phyloP scores from a whole-genome alignment of 2,113 vertebrate genomes.

The Istiophorus platypterus region DNA sequence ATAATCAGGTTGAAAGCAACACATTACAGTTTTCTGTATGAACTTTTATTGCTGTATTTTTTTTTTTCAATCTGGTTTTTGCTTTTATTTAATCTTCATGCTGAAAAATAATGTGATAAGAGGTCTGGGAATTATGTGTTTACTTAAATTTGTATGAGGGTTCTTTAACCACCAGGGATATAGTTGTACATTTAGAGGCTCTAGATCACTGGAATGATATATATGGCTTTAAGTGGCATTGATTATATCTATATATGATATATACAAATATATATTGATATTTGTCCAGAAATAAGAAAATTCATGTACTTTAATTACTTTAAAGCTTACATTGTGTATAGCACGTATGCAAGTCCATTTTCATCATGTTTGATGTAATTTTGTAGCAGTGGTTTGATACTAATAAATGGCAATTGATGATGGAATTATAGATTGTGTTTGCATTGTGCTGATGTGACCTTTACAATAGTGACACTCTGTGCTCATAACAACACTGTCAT shows the following conservation, averaged over 20 bases:
- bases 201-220: slow-evolving; percentile 86
- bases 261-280: slow-evolving; percentile 84
- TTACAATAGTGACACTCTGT: not conserved
- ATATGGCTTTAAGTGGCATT: slow-evolving; percentile 85
- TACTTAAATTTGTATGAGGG: slow-evolving; percentile 81
- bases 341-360: slow-evolving; percentile 85
- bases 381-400: slow-evolving; percentile 88
- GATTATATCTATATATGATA: slow-evolving; percentile 78
- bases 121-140: slow-evolving; percentile 78
- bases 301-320: slow-evolving; percentile 82
- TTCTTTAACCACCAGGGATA: slow-evolving; percentile 80
- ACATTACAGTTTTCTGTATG: slow-evolving; percentile 29
- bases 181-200: slow-evolving; percentile 85
- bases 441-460: slow-evolving; percentile 44
- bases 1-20: slow-evolving; percentile 24
- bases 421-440: slow-evolving; percentile 75
- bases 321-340: slow-evolving; percentile 86
- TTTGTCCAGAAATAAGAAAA: slow-evolving; percentile 79
- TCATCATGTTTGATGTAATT: slow-evolving; percentile 86
- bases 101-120: slow-evolving; percentile 76
- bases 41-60: slow-evolving; percentile 8
- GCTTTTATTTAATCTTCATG: slow-evolving; percentile 55
- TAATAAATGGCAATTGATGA: slow-evolving; percentile 87
- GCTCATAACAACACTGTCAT: not conserved
- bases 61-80: slow-evolving; percentile 30